These are phyloP conservation scores for Andrena fulva DNA, from an alignment of 2,888 invertebrate genomes.

Conservation along the genomic window DNA sequence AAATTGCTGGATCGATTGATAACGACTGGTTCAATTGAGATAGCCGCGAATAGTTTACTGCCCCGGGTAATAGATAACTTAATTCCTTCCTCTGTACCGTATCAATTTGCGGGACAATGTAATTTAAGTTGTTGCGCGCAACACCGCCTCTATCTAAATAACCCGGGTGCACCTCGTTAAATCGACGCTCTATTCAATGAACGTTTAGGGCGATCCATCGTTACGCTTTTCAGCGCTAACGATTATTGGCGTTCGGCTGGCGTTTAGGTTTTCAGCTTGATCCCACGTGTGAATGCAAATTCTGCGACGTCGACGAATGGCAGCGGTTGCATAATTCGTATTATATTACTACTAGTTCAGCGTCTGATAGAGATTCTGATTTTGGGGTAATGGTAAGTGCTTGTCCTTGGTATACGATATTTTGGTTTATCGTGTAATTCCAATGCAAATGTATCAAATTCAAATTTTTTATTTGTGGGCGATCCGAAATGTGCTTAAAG, in stretches of 20 bases:
- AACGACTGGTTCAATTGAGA: conserved; percentile 42
- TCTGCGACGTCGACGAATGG: conserved; percentile 11
- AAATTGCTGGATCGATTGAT: conserved; percentile 48
- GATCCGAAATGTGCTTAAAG: too few relatives aligned
- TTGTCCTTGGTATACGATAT: not conserved
- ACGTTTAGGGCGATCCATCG: conserved; percentile 29
- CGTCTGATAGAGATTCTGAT: conserved; percentile 21
- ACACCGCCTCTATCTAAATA: conserved; percentile 44
- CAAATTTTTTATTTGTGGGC: too few relatives aligned
- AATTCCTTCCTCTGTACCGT: conserved; percentile 46
- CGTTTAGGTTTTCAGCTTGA: not conserved
- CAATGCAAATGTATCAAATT: too few relatives aligned
- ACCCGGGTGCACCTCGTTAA: conserved; percentile 32
- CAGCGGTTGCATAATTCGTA: not conserved
- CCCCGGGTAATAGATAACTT: conserved; percentile 47
- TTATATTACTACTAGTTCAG: not conserved
- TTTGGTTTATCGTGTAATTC: not conserved
- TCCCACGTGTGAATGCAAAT: conserved; percentile 35
- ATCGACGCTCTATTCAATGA: conserved; percentile 34
- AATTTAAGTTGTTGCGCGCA: conserved; percentile 36
- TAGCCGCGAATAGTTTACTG: conserved; percentile 38
- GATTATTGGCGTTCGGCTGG: not conserved
- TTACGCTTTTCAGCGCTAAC: conserved; percentile 14
- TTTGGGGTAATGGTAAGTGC: not conserved
- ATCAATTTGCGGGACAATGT: conserved; percentile 34